These are phyloP conservation scores for Delia radicum DNA, from an alignment of 1,140 invertebrate genomes.

Conservation along the genomic window DNA sequence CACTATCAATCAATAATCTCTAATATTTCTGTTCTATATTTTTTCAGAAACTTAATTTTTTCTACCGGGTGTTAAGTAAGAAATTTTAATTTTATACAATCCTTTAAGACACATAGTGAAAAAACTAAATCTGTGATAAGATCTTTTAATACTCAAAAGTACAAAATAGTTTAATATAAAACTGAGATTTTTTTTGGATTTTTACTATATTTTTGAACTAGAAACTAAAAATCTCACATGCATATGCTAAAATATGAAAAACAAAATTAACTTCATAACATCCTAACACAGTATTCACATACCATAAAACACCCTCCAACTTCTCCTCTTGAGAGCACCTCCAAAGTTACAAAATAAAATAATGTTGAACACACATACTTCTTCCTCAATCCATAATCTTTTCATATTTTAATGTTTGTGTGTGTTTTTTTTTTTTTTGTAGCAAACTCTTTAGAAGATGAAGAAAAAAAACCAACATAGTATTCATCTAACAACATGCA, in stretches of 20 bases:
- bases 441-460: not conserved
- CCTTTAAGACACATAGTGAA: not conserved
- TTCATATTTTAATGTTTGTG: not conserved
- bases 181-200: not conserved
- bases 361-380: not conserved
- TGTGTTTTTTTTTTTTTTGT: not conserved
- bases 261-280: not conserved
- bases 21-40: no score
- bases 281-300: not conserved
- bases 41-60: not conserved
- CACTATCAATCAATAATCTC: no score
- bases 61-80: not conserved
- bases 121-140: not conserved
- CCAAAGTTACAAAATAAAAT: not conserved
- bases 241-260: not conserved
- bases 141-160: not conserved
- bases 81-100: not conserved
- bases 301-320: not conserved
- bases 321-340: not conserved
- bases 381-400: not conserved
- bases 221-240: constrained; percentile 12
- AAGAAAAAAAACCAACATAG: not conserved
- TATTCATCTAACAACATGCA: constrained; percentile 44
- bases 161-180: not conserved
- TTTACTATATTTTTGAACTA: not conserved